phyloP scores from a whole-genome alignment of 2,888 invertebrate species.

The Drosophila recens region DNA sequence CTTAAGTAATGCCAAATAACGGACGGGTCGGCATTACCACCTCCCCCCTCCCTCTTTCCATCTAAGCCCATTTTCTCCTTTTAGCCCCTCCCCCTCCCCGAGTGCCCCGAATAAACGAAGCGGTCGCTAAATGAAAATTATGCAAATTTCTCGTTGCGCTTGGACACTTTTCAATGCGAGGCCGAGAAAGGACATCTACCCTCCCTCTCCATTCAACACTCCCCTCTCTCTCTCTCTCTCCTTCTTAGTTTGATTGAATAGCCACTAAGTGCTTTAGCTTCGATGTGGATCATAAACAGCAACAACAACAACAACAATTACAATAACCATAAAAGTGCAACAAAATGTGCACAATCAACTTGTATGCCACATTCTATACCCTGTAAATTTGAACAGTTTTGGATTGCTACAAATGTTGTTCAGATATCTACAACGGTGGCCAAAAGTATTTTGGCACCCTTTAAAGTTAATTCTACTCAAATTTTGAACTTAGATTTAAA shows the following conservation, averaged over 20 bases:
- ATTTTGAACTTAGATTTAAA: too few relatives aligned
- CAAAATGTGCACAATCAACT: not conserved
- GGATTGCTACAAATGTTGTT: too few relatives aligned
- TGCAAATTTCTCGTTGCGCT: conserved; percentile 71
- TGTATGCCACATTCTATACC: not conserved
- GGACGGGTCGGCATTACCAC: conserved; percentile 12
- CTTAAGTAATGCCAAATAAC: conserved; percentile 58
- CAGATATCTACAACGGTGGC: too few relatives aligned
- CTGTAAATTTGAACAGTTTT: not conserved
- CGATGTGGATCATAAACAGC: conserved; percentile 58
- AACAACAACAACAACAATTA: conserved; percentile 33
- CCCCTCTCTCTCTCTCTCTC: not conserved
- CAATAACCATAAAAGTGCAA: conserved; percentile 7
- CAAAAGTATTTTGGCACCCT: too few relatives aligned
- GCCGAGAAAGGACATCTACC: not conserved
- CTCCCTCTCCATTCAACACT: not conserved
- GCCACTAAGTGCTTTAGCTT: conserved; percentile 68
- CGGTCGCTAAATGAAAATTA: conserved; percentile 61
- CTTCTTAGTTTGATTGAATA: conserved; percentile 62
- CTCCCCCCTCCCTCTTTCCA: not conserved
- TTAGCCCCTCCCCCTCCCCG: not conserved
- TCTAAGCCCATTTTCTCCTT: not conserved
- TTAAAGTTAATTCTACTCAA: too few relatives aligned
- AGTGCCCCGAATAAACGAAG: not conserved
- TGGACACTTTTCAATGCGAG: conserved; percentile 60